phyloP scores from a whole-genome alignment of 37 sponge, comb jelly and placozoan genomes.

The Hormiphora californensis region DNA sequence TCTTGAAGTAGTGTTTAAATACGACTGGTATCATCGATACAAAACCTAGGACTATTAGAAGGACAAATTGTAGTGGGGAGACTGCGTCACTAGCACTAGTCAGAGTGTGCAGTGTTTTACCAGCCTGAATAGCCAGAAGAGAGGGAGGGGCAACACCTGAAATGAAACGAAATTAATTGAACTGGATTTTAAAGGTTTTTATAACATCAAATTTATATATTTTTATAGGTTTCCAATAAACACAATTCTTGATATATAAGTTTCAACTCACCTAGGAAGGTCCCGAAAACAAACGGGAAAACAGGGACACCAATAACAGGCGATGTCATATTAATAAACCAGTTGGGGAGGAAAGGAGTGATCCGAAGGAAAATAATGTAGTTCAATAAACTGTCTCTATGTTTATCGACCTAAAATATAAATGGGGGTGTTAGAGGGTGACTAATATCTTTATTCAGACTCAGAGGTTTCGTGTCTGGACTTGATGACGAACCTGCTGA shows the following conservation, averaged over 20 bases:
- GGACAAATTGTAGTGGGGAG: slow-evolving; percentile 62
- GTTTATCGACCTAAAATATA: slow-evolving; percentile 59
- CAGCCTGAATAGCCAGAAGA: slow-evolving; percentile 80
- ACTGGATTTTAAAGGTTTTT: neutral
- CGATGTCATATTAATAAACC: slow-evolving; percentile 93
- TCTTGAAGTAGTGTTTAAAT: slow-evolving; percentile 57
- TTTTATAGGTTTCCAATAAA: neutral
- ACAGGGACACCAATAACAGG: slow-evolving; percentile 79
- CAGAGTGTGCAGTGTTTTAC: slow-evolving; percentile 79
- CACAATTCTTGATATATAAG: neutral
- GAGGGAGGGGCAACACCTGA: slow-evolving; percentile 91
- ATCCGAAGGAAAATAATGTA: slow-evolving; percentile 79
- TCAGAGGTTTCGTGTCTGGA: neutral
- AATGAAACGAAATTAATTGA: neutral
- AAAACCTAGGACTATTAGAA: slow-evolving; percentile 64
- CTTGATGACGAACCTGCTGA: slow-evolving; percentile 58
- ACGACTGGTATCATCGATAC: slow-evolving; percentile 75
- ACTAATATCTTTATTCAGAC: neutral
- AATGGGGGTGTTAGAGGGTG: no score
- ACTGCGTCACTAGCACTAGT: slow-evolving; percentile 76
- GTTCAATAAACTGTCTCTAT: slow-evolving; percentile 66
- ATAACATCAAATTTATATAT: neutral
- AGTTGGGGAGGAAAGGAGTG: slow-evolving; percentile 90
- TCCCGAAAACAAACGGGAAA: slow-evolving; percentile 76
- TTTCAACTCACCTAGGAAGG: slow-evolving; percentile 70